Evolutionary conservation across 2,888 invertebrate genomes (phyloP).

Genomic region (Drosophila cracens): DNA sequence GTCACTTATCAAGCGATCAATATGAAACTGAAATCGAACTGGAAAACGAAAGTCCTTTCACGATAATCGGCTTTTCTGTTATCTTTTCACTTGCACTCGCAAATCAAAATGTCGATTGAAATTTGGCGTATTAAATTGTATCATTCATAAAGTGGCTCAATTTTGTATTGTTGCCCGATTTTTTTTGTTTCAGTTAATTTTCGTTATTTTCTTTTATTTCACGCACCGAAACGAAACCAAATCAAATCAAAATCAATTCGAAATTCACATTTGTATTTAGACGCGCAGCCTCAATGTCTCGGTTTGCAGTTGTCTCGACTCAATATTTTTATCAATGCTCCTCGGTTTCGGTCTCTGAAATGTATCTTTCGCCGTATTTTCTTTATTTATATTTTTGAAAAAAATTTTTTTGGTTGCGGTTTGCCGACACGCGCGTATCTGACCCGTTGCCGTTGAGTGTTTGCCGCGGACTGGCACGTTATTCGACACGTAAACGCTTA

Average conservation of each 20-base stretch:
- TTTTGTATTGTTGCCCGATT: slow-evolving; percentile 18
- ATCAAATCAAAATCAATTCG: slow-evolving; percentile 45
- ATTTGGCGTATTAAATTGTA: slow-evolving; percentile 26
- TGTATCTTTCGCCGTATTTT: slow-evolving; percentile 52
- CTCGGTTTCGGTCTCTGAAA: slow-evolving; percentile 47
- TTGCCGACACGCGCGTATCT: slow-evolving; percentile 69
- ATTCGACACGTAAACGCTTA: slow-evolving; percentile 54
- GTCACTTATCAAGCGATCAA: slow-evolving; percentile 37
- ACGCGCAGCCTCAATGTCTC: slow-evolving; percentile 45
- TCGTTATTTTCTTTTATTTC: slow-evolving; percentile 9
- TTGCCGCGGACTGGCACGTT: slow-evolving; percentile 63
- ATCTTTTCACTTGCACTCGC: slow-evolving; percentile 31
- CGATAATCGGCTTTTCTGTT: slow-evolving; percentile 33
- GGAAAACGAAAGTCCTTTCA: slow-evolving; percentile 67
- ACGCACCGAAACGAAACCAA: slow-evolving; percentile 23
- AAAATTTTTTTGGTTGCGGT: slow-evolving; percentile 38
- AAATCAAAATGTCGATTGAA: slow-evolving; percentile 16
- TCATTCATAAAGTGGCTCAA: slow-evolving; percentile 31
- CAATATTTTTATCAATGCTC: slow-evolving; percentile 56
- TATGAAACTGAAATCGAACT: neutral
- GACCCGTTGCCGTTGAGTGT: slow-evolving; percentile 72
- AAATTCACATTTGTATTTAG: slow-evolving; percentile 33
- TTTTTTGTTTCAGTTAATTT: slow-evolving; percentile 6
- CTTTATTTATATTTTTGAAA: slow-evolving; percentile 19
- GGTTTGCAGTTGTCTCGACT: slow-evolving; percentile 48